Base-by-base conservation (phyloP, 2,888 invertebrate species). In the Orthosia cruda region DNA sequence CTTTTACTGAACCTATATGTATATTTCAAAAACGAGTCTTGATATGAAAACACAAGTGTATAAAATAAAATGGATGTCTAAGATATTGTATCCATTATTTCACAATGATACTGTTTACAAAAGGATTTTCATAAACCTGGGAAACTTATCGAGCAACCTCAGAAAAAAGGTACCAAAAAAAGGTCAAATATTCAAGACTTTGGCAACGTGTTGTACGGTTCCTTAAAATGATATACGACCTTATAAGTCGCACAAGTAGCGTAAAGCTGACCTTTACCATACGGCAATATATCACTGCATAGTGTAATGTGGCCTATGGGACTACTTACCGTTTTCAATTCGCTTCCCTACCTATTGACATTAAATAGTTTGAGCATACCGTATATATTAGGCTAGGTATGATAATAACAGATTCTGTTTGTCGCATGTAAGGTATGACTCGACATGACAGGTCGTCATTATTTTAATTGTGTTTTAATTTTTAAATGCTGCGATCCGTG, bases 311-410 rank as follows among this genome's bases (percentile, higher is more conserved):
- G 77, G n/a, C 86, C 83, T 86, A 72, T 61, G 86, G 87, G 86
- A 87, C 74, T 85, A 85, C 82, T 87, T 75, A 85, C 77, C 77
- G 77, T 66, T 85, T 87, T 74, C 83, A 72, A 82, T 82, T 77
- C 79, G 79, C 70, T 84, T 72, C 70, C 61, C 70, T 62, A 58
- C 59, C 72, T 69, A 71, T 77, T 86, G 85, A 85, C 82, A 86
- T 84, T 74, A 32, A 54, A 59, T 81, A 67, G 59, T 72, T 79
- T 59, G 58, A 12, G 45, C 70, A 52, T 68, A 55, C n/a, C 32
- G 54, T 55, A 40, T 54, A n/a, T 52, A 52, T 57, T 7, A 55
- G n/a, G 45, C 45, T 32, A 65, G 40, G 16, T 26, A 58, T 54
- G 5, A 26, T 45, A 45, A 18, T 26, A 32, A 9, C 16, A n/a